Percentiles rank a stretch among this genome's conserved stretches.
These are phyloP conservation scores for Diplodus puntazzo DNA, from an alignment of 2,797 vertebrate genomes.

Conservation along the genomic window DNA sequence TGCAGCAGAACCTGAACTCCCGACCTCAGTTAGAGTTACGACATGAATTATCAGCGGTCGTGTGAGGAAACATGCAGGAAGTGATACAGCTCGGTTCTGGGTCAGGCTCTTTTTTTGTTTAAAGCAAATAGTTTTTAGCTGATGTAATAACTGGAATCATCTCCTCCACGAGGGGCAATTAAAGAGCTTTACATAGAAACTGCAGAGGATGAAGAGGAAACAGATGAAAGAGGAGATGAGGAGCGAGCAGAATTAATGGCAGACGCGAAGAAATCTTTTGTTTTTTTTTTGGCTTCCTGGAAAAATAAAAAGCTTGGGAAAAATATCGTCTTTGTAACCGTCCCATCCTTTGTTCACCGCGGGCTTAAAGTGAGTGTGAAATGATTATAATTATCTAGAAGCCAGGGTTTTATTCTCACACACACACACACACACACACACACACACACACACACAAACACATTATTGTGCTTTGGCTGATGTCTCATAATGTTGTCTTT, in stretches of 20 bases:
- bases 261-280: conserved; percentile 29
- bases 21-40: background rate
- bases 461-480: background rate
- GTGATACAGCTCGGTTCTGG: background rate
- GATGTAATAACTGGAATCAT: conserved; percentile 10
- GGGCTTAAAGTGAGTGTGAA: conserved; percentile 25
- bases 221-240: conserved; percentile 23
- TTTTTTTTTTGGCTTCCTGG: conserved; percentile 4
- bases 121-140: conserved; percentile 22
- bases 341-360: background rate
- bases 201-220: background rate
- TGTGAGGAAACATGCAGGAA: background rate
- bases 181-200: conserved; percentile 24
- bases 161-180: conserved; percentile 18
- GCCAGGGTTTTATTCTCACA: background rate
- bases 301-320: background rate
- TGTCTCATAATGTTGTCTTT: background rate
- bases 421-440: too few relatives aligned
- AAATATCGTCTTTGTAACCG: background rate
- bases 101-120: background rate
- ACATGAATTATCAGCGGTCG: background rate
- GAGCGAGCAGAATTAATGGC: conserved; percentile 2
- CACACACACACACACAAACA: too few relatives aligned
- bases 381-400: conserved; percentile 38
- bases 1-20: background rate